phyloP scores from a whole-genome alignment of 1,140 invertebrate species.

The Latrodectus geometricus region DNA sequence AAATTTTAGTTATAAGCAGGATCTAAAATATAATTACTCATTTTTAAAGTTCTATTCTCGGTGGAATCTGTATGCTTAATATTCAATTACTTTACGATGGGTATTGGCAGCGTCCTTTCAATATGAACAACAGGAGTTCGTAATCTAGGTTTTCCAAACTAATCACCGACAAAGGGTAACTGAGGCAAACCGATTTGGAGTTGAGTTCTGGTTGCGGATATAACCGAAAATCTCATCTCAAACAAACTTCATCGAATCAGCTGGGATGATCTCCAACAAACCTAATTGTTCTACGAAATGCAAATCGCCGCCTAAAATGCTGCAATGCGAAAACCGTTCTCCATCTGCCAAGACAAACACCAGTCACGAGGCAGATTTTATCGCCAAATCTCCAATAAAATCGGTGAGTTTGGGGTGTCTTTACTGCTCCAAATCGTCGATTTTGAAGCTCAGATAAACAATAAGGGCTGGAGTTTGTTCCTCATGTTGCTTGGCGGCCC shows the following conservation, averaged over 20 bases:
- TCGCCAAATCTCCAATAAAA: conserved; percentile 12
- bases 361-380: conserved; percentile 20
- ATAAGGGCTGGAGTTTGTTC: neutral
- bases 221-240: neutral
- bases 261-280: neutral
- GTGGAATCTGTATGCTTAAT: too few relatives aligned
- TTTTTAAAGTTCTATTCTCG: too few relatives aligned
- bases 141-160: neutral
- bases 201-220: neutral
- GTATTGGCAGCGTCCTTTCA: too few relatives aligned
- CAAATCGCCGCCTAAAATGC: neutral
- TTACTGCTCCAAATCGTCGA: neutral
- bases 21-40: too few relatives aligned
- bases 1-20: too few relatives aligned
- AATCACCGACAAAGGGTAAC: neutral
- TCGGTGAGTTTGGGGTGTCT: conserved; percentile 6
- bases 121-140: neutral
- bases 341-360: conserved; percentile 5
- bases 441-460: conserved; percentile 9
- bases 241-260: neutral
- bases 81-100: too few relatives aligned
- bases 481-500: neutral
- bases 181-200: neutral
- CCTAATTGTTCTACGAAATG: neutral
- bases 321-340: neutral